phyloP scores from a whole-genome alignment of 2,888 invertebrate genomes.

The Pteria penguin region DNA sequence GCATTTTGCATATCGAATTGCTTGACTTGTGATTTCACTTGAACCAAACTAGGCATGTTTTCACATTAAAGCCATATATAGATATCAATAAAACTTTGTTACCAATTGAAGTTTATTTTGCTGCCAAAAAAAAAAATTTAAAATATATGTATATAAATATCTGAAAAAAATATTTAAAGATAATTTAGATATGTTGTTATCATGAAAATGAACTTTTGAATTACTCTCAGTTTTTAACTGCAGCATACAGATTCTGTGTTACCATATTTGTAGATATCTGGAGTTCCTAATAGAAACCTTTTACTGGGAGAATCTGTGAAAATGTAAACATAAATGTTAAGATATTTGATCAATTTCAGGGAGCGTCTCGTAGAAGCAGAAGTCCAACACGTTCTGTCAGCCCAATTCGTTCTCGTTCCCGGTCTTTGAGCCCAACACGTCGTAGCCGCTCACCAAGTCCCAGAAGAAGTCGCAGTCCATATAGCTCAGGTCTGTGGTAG shows the following conservation, averaged over 20 bases:
- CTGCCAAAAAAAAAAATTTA: no score
- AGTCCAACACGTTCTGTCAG: constrained; percentile 70
- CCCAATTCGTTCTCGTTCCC: constrained; percentile 67
- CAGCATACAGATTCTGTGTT: neutral
- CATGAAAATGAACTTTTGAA: neutral
- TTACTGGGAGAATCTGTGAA: neutral
- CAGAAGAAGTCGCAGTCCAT: constrained; percentile 42
- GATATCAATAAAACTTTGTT: no score
- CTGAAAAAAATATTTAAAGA: no score
- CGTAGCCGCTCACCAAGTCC: constrained; percentile 75
- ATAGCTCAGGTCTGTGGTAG: constrained; percentile 46
- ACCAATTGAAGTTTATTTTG: no score
- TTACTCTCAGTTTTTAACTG: neutral
- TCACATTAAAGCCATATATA: no score
- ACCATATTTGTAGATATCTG: no score
- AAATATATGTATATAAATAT: no score
- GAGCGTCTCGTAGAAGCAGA: constrained; percentile 65
- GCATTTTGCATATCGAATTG: no score
- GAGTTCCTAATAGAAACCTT: no score
- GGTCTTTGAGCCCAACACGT: constrained; percentile 70
- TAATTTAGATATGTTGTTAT: neutral
- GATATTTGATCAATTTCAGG: constrained; percentile 51
- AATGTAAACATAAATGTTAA: neutral
- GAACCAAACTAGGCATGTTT: no score
- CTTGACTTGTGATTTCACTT: no score